Percentiles rank a stretch among this genome's conserved stretches.
Conservation (phyloP, 2,113 vertebrate species). For the Psittacus erithacus region DNA sequence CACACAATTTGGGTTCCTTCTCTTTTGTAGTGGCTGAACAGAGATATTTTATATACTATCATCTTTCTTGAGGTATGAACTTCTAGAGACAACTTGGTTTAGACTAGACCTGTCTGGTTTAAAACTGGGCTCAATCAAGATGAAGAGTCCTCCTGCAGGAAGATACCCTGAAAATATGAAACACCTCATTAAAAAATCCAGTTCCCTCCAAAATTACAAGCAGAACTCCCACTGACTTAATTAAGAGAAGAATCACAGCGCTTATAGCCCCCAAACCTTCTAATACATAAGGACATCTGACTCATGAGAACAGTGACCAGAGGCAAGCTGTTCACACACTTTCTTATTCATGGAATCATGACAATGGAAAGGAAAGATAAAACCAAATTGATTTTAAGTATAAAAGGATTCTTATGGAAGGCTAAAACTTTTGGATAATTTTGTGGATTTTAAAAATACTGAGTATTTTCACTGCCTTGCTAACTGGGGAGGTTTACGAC, state of each 20-base stretch:
- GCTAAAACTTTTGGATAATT: neutral
- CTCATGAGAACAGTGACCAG: neutral
- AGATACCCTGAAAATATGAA: neutral
- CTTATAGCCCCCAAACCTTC: neutral
- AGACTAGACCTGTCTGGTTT: neutral
- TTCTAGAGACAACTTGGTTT: neutral
- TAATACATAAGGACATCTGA: neutral
- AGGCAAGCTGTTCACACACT: neutral
- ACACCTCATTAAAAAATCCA: neutral
- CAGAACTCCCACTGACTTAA: neutral
- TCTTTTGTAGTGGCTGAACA: neutral
- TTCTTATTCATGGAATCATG: neutral
- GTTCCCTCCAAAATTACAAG: neutral
- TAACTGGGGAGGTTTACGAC: neutral
- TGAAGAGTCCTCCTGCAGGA: neutral
- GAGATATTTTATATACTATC: neutral
- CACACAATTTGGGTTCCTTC: neutral
- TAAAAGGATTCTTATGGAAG: neutral
- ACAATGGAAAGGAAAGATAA: neutral
- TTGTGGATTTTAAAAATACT: neutral
- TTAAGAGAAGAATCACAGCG: neutral
- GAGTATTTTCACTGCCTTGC: neutral
- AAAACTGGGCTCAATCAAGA: neutral
- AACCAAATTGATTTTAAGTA: neutral
- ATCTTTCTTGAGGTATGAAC: neutral